These are phyloP conservation scores for Cervus canadensis DNA, from an alignment of 2,113 vertebrate species.

Conservation along the genomic window DNA sequence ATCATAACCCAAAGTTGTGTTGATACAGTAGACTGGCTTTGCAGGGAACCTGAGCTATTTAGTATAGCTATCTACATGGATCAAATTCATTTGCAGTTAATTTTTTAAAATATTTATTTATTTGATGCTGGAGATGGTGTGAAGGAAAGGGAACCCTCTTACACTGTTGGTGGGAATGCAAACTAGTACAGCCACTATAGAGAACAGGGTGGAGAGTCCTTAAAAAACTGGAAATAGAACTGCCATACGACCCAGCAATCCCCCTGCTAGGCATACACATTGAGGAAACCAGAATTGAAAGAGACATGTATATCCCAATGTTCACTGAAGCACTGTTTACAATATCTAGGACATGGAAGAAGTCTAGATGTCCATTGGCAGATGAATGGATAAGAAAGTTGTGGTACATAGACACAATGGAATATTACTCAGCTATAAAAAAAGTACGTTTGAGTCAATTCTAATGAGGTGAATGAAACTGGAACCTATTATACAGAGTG, in stretches of 20 bases:
- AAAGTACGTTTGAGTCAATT: background rate
- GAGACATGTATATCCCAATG: background rate
- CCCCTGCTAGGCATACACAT: background rate
- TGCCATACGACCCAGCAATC: background rate
- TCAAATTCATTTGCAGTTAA: constrained; percentile 40
- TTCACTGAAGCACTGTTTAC: background rate
- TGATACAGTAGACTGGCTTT: background rate
- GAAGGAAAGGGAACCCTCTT: background rate
- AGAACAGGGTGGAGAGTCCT: background rate
- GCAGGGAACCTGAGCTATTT: background rate
- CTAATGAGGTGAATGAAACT: background rate
- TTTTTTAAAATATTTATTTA: background rate
- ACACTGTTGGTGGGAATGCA: background rate
- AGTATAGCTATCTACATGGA: background rate
- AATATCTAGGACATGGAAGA: background rate
- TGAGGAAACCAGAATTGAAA: background rate
- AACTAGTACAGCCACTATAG: background rate
- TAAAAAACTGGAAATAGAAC: background rate
- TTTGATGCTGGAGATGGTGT: background rate
- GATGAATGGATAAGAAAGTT: background rate
- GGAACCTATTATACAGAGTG: background rate
- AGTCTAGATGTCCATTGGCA: background rate
- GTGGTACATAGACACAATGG: background rate
- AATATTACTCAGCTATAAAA: background rate
- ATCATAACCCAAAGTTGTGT: background rate